phyloP scores from a whole-genome alignment of 2,113 vertebrate genomes.

The Etheostoma cragini region DNA sequence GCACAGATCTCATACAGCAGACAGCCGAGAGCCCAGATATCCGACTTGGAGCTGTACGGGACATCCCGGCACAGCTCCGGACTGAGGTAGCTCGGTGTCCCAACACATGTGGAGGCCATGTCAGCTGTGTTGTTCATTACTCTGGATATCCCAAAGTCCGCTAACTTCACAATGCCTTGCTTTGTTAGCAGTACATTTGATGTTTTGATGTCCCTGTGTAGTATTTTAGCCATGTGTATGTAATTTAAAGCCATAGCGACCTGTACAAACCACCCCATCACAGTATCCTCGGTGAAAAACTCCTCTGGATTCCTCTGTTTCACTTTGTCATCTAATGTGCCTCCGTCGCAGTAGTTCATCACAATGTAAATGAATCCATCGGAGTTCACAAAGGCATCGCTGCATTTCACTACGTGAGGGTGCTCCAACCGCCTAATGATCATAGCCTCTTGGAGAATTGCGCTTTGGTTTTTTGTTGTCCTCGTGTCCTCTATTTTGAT shows the following conservation, averaged over 20 bases:
- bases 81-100: conserved; percentile 87
- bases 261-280: conserved; percentile 86
- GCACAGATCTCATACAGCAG: conserved; percentile 85
- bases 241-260: conserved; percentile 81
- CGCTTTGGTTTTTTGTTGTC: conserved; percentile 68
- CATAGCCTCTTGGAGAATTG: conserved; percentile 82
- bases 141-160: conserved; percentile 88
- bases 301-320: conserved; percentile 64
- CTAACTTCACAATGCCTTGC: conserved; percentile 82
- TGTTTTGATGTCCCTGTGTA: conserved; percentile 88
- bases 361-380: conserved; percentile 82
- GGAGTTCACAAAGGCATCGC: conserved; percentile 75
- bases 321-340: conserved; percentile 84
- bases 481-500: conserved; percentile 73
- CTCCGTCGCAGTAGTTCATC: conserved; percentile 86
- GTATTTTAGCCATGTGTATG: conserved; percentile 82
- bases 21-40: conserved; percentile 88
- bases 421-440: conserved; percentile 82
- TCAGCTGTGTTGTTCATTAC: conserved; percentile 83
- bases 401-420: conserved; percentile 84
- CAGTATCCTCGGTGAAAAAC: conserved; percentile 73
- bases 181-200: conserved; percentile 87
- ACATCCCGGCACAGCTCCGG: conserved; percentile 86
- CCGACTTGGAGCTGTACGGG: conserved; percentile 86
- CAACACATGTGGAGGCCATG: conserved; percentile 86